phyloP scores from a whole-genome alignment of 2,888 invertebrate species.

The Yponomeuta evonymella region DNA sequence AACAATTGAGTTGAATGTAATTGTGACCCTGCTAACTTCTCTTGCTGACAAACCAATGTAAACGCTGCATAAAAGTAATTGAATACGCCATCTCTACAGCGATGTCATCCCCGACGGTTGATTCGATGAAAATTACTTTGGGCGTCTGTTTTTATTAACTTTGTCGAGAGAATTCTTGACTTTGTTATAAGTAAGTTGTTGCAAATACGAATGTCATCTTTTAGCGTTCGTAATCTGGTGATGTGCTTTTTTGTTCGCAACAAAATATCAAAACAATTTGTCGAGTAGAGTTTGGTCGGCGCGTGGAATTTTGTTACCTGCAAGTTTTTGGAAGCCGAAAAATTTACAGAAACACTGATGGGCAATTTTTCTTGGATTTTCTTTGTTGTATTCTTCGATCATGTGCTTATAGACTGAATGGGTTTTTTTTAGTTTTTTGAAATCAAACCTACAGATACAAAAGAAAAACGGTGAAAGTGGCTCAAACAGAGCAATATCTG shows the following conservation, averaged over 20 bases:
- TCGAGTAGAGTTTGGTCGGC: not conserved
- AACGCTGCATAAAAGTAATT: slow-evolving; percentile 52
- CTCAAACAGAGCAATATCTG: too few relatives aligned
- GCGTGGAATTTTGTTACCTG: too few relatives aligned
- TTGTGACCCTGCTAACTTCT: not conserved
- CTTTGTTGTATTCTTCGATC: too few relatives aligned
- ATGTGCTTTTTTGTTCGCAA: not conserved
- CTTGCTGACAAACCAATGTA: not conserved
- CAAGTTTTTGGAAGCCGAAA: not conserved
- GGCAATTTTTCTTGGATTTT: too few relatives aligned
- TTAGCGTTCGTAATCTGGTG: not conserved
- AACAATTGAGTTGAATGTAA: too few relatives aligned
- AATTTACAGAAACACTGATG: not conserved
- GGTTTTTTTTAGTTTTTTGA: too few relatives aligned
- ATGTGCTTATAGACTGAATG: too few relatives aligned
- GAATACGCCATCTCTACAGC: slow-evolving; percentile 39
- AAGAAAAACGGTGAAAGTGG: too few relatives aligned
- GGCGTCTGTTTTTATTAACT: slow-evolving; percentile 34
- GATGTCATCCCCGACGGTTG: slow-evolving; percentile 58
- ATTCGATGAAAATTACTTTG: slow-evolving; percentile 57
- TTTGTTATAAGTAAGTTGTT: slow-evolving; percentile 12
- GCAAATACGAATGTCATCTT: not conserved
- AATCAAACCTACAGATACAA: too few relatives aligned
- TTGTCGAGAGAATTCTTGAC: slow-evolving; percentile 25
- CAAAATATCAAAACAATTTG: not conserved